These are phyloP conservation scores for Amphibalanus amphitrite DNA, from an alignment of 1,140 invertebrate species.

Conservation along the genomic window DNA sequence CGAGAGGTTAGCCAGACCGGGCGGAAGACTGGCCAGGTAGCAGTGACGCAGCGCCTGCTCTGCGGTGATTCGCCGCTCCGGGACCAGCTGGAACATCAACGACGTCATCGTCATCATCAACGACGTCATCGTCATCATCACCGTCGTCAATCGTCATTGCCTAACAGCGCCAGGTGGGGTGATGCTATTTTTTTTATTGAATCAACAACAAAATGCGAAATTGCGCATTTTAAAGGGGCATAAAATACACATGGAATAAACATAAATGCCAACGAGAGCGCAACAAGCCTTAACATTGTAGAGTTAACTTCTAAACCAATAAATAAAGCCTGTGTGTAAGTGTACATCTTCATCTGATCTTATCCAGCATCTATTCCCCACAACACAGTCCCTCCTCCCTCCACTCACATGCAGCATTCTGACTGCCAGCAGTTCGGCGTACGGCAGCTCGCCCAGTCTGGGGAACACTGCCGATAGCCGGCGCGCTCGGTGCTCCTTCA, in stretches of 20 bases:
- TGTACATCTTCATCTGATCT: background rate
- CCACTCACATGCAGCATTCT: constrained; percentile 49
- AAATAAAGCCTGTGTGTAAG: background rate
- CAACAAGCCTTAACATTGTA: background rate
- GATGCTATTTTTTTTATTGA: too few species aligned
- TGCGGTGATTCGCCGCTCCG: background rate
- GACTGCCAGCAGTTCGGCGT: constrained; percentile 72
- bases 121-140: too few species aligned
- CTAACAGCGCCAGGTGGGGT: too few species aligned
- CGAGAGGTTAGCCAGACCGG: background rate
- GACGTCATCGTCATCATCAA: too few species aligned
- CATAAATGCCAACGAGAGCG: too few species aligned
- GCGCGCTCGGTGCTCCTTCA: constrained; percentile 53
- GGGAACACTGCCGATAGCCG: constrained; percentile 72
- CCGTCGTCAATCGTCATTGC: too few species aligned
- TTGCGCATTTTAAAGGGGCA: too few species aligned
- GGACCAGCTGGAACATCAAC: background rate
- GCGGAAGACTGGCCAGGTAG: background rate
- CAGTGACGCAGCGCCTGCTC: background rate
- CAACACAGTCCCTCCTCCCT: too few species aligned
- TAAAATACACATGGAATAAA: background rate
- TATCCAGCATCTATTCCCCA: background rate
- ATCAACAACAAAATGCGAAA: too few species aligned
- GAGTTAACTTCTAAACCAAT: background rate
- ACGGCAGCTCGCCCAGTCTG: constrained; percentile 62